These are phyloP conservation scores for Prolemur simus DNA, from an alignment of 2,113 vertebrate genomes.

Conservation along the genomic window DNA sequence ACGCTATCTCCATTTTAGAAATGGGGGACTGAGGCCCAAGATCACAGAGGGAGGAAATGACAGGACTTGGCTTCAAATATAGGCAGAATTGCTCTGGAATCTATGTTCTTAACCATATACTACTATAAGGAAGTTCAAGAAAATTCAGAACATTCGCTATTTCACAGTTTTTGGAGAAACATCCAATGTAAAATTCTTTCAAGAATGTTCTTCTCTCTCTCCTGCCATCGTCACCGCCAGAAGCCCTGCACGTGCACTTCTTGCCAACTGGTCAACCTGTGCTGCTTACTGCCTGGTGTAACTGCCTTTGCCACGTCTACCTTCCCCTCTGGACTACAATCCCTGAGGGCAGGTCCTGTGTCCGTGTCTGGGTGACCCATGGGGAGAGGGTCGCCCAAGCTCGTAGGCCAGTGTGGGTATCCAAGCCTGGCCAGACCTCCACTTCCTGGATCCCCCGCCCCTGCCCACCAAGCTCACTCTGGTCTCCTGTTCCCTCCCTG, in stretches of 20 bases:
- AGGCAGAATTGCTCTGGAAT: neutral
- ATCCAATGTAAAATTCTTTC: neutral
- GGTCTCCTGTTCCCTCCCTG: neutral
- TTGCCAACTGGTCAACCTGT: neutral
- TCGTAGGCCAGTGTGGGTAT: neutral
- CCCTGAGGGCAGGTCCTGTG: neutral
- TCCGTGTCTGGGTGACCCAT: neutral
- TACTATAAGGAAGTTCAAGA: neutral
- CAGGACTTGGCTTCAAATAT: neutral
- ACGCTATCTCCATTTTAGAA: neutral
- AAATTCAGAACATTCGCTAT: neutral
- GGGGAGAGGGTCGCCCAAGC: neutral
- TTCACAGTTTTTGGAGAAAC: constrained; percentile 7
- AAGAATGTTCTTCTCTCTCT: neutral
- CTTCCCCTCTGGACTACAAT: neutral
- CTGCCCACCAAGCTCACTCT: neutral
- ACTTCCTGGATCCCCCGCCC: neutral
- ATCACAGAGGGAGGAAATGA: neutral
- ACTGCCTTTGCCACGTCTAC: neutral
- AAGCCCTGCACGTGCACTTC: neutral
- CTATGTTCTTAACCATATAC: neutral
- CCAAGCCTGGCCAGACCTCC: neutral
- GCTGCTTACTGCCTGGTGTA: neutral
- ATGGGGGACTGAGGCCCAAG: neutral
- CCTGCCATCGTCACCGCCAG: neutral